Percentiles rank a stretch among this genome's conserved stretches.
phyloP scores from a whole-genome alignment of 2,797 vertebrate species.

The Neopelma chrysocephalum region DNA sequence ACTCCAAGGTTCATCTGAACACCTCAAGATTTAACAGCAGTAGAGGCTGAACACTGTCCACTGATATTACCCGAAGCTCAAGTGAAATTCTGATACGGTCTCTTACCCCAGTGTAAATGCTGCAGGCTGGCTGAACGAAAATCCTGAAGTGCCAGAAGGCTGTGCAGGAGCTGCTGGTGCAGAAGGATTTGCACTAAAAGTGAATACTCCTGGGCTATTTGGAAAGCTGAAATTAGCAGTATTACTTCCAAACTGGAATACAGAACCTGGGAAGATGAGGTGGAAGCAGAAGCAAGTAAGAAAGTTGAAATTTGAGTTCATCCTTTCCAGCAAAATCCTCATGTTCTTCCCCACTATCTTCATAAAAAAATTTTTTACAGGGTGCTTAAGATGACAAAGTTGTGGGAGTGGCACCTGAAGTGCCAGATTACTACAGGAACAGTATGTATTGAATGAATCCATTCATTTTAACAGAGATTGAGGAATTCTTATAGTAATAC shows the following conservation, averaged over 20 bases:
- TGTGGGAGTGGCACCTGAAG: background rate
- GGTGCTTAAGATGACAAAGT: background rate
- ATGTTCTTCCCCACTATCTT: background rate
- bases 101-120: conserved; percentile 88
- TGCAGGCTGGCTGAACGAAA: conserved; percentile 80
- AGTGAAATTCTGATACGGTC: background rate
- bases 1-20: background rate
- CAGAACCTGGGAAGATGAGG: conserved; percentile 72
- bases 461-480: background rate
- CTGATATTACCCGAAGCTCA: background rate
- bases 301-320: background rate
- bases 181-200: conserved; percentile 80
- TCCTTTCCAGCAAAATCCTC: background rate
- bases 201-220: conserved; percentile 83
- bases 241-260: conserved; percentile 88
- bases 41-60: background rate
- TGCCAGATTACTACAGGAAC: background rate
- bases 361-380: background rate
- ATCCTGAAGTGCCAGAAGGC: conserved; percentile 80
- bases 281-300: background rate
- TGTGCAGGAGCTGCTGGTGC: conserved; percentile 75
- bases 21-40: background rate
- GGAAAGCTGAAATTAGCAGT: conserved; percentile 83
- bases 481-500: background rate
- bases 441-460: background rate